phyloP scores from a whole-genome alignment of 2,888 invertebrate genomes.

The Ephialtes manifestator region DNA sequence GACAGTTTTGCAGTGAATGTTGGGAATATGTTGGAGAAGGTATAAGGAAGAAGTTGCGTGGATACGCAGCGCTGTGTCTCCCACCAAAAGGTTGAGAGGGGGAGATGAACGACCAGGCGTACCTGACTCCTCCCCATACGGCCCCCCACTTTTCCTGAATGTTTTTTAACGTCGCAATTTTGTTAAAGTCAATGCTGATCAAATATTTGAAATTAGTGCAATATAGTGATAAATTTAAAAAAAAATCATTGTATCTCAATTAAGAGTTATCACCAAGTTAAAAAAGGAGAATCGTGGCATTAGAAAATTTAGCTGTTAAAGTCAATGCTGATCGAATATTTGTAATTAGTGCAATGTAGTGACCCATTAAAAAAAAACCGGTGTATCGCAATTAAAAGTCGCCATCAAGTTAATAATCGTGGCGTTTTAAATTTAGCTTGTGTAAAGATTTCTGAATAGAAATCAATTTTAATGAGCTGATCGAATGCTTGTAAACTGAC shows the following conservation, averaged over 20 bases:
- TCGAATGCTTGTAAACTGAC: neutral
- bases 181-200: slow-evolving; percentile 2
- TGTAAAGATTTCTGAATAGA: neutral
- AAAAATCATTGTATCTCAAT: neutral
- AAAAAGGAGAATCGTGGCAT: neutral
- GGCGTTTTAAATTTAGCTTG: neutral
- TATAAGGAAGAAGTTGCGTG: slow-evolving; percentile 12
- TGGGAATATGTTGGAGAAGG: neutral
- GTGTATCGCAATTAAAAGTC: too few species aligned
- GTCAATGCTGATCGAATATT: too few species aligned
- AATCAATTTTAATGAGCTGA: neutral
- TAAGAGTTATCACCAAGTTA: neutral
- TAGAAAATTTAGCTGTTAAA: neutral
- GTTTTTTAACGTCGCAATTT: neutral
- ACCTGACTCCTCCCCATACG: slow-evolving; percentile 79
- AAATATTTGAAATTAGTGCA: neutral
- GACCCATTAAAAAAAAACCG: too few species aligned
- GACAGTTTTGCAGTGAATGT: slow-evolving; percentile 8
- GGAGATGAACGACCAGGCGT: slow-evolving; percentile 64
- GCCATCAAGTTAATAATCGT: too few species aligned
- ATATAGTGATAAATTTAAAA: neutral
- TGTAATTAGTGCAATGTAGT: too few species aligned
- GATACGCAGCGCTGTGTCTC: slow-evolving; percentile 61
- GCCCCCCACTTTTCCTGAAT: slow-evolving; percentile 65
- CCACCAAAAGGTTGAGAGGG: slow-evolving; percentile 71